Evolutionary conservation across 2,797 vertebrate species (phyloP).

Genomic region (Thalassophryne amazonica): DNA sequence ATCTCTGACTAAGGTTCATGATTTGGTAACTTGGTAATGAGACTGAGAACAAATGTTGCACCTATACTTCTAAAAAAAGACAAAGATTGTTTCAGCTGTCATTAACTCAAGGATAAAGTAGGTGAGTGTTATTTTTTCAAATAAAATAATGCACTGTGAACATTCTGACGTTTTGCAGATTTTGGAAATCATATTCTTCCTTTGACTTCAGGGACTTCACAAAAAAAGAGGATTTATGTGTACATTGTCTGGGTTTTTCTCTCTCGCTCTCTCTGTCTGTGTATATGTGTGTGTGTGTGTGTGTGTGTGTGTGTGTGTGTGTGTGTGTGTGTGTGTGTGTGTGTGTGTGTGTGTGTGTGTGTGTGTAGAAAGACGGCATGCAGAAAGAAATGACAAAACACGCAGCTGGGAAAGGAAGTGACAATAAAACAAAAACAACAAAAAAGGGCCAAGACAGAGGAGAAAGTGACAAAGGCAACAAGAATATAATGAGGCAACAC

Average conservation of each 20-base stretch:
- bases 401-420: slow-evolving; percentile 44
- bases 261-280: no score
- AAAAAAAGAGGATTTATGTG: slow-evolving; percentile 41
- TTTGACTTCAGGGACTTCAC: slow-evolving; percentile 52
- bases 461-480: slow-evolving; percentile 40
- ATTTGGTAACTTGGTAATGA: no score
- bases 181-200: slow-evolving; percentile 45
- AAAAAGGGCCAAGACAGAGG: slow-evolving; percentile 41
- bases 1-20: no score
- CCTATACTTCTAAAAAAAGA: slow-evolving; percentile 43
- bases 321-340: slow-evolving; percentile 11
- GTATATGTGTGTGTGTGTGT: slow-evolving; percentile 15
- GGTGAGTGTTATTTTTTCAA: slow-evolving; percentile 42
- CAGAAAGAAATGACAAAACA: slow-evolving; percentile 43
- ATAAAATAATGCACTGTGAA: slow-evolving; percentile 49
- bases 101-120: slow-evolving; percentile 36
- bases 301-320: slow-evolving; percentile 6
- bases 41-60: slow-evolving; percentile 39
- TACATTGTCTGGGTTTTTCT: no score
- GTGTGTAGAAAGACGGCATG: slow-evolving; percentile 35
- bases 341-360: slow-evolving; percentile 1
- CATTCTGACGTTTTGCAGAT: slow-evolving; percentile 41
- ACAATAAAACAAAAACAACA: slow-evolving; percentile 58
- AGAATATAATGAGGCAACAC: slow-evolving; percentile 49
- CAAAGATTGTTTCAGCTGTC: slow-evolving; percentile 44